Percentiles rank a stretch among this genome's conserved stretches.
Evolutionary conservation across 2,888 invertebrate species (phyloP).

Genomic region (Copidosoma aretas): DNA sequence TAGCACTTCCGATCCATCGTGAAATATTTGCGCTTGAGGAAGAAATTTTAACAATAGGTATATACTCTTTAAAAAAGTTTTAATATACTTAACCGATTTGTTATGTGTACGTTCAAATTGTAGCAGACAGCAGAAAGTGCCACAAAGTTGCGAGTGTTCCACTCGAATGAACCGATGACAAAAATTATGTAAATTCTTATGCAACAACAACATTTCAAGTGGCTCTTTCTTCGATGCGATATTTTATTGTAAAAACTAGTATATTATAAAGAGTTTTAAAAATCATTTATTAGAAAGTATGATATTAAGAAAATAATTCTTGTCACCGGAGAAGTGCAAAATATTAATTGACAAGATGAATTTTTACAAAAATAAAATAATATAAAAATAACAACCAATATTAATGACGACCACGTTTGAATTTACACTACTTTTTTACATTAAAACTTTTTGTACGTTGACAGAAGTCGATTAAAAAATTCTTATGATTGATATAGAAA

Average conservation of each 20-base stretch:
- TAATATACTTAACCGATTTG: constrained; percentile 13
- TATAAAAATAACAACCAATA: constrained; percentile 39
- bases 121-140: constrained; percentile 18
- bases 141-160: not conserved
- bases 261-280: not conserved
- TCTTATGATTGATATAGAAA: constrained; percentile 34
- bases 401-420: constrained; percentile 40
- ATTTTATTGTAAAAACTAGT: constrained; percentile 18
- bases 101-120: constrained; percentile 9
- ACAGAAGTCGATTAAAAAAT: constrained; percentile 43
- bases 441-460: constrained; percentile 53
- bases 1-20: constrained; percentile 32
- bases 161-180: not conserved
- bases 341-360: not conserved
- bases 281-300: not conserved
- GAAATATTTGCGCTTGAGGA: constrained; percentile 27
- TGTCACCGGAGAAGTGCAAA: not conserved
- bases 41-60: constrained; percentile 12
- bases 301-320: not conserved
- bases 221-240: constrained; percentile 21
- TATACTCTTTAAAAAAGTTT: not conserved
- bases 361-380: constrained; percentile 29
- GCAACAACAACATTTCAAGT: constrained; percentile 9
- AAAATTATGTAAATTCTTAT: not conserved
- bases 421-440: constrained; percentile 55